Percentiles rank a stretch among this genome's conserved stretches.
Conservation (phyloP, 2,113 vertebrate genomes). For the Sialia sialis region DNA sequence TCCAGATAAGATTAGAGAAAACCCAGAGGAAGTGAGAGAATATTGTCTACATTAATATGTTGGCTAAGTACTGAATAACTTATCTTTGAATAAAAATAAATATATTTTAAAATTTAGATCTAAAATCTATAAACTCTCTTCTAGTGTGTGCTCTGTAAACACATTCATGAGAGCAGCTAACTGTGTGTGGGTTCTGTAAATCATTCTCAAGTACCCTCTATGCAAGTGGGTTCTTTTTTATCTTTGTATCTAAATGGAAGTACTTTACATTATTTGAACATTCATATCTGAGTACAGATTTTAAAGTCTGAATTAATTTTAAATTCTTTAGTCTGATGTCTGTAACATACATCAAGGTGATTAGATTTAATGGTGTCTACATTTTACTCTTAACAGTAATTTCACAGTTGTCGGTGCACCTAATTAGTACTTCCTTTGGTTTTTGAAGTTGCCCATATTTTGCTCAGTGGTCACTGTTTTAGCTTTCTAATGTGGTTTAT, state of each 20-base stretch:
- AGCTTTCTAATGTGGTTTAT: neutral
- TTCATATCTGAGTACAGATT: neutral
- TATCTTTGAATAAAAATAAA: slow-evolving; percentile 68
- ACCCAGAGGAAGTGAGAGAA: slow-evolving; percentile 61
- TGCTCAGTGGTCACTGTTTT: neutral
- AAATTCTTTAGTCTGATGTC: neutral
- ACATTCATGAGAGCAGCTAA: neutral
- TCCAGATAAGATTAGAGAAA: slow-evolving; percentile 70
- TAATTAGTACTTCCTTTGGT: neutral
- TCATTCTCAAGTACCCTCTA: neutral
- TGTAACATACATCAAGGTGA: neutral
- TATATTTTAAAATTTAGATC: slow-evolving; percentile 58
- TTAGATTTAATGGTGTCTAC: neutral
- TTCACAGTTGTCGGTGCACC: neutral
- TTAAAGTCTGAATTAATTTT: neutral
- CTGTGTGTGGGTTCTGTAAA: neutral
- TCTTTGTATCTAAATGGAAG: neutral
- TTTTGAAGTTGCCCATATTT: neutral
- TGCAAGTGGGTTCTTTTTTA: neutral
- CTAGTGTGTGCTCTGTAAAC: slow-evolving; percentile 24
- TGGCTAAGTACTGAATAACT: slow-evolving; percentile 64
- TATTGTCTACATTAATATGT: slow-evolving; percentile 64
- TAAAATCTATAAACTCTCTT: slow-evolving; percentile 22
- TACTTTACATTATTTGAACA: neutral
- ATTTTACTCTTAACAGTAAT: neutral